Evolutionary conservation across 35 echinoderm and acorn worm species (phyloP).

Genomic region (Apostichopus japonicus): DNA sequence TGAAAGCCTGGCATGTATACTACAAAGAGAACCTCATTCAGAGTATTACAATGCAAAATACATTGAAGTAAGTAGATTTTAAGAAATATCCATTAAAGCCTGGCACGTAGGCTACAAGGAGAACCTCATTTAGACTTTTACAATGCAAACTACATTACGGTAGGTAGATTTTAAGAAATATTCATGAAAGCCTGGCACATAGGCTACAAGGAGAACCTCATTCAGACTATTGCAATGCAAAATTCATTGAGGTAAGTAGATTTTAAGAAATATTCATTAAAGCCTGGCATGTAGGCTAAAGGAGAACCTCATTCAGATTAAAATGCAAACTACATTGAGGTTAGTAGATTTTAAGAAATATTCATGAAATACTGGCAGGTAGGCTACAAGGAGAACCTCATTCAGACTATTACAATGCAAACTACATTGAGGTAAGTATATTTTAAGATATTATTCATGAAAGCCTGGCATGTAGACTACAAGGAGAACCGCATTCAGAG

Average conservation of each 20-base stretch:
- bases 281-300: not conserved
- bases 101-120: not conserved
- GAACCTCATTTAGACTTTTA: conserved; percentile 76
- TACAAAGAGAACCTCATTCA: conserved; percentile 56
- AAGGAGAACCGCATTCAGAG: conserved; percentile 66
- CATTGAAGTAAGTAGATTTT: conserved; percentile 55
- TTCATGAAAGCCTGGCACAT: not conserved
- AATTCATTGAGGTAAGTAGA: no score
- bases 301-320: conserved; percentile 73
- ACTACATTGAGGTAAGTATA: conserved; percentile 72
- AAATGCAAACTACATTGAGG: conserved; percentile 78
- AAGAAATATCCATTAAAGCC: not conserved
- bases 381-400: conserved; percentile 61
- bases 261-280: no score
- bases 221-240: not conserved
- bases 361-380: no score
- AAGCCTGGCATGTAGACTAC: not conserved
- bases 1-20: not conserved
- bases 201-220: conserved; percentile 40
- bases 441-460: no score
- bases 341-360: no score
- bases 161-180: conserved; percentile 8
- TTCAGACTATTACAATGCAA: conserved; percentile 81
- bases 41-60: conserved; percentile 82
- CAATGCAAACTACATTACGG: conserved; percentile 75